These are phyloP conservation scores for Ctenochaetus hawaiiensis DNA, from an alignment of 2,797 vertebrate genomes.

Conservation along the genomic window DNA sequence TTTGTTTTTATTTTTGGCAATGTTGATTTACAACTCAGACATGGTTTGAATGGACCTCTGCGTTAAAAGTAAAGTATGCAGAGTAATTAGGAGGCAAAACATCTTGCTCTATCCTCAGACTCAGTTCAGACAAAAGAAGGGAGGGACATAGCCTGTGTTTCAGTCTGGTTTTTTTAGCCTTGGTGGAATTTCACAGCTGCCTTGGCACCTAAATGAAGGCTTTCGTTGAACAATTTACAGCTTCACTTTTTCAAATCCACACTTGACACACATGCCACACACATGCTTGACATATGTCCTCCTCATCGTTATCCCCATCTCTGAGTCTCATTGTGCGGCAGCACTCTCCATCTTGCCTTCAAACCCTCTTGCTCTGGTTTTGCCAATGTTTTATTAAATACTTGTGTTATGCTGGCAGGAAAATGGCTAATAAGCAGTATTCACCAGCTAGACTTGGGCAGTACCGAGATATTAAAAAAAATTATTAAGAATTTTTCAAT, in stretches of 20 bases:
- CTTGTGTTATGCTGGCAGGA: slow-evolving; percentile 31
- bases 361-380: slow-evolving; percentile 40
- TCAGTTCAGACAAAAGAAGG: background rate
- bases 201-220: slow-evolving; percentile 75
- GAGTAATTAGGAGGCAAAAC: slow-evolving; percentile 3
- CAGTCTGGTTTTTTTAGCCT: slow-evolving; percentile 24
- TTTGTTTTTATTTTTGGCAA: background rate
- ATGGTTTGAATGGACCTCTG: slow-evolving; percentile 9
- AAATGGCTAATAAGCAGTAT: slow-evolving; percentile 11
- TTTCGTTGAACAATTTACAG: slow-evolving; percentile 71
- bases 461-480: no score
- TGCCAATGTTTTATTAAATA: slow-evolving; percentile 50
- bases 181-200: slow-evolving; percentile 68
- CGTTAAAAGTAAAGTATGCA: background rate
- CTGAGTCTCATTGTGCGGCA: slow-evolving; percentile 49
- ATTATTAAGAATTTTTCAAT: no score
- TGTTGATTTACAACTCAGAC: background rate
- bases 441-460: background rate
- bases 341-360: slow-evolving; percentile 41
- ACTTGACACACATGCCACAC: slow-evolving; percentile 66
- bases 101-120: background rate
- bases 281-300: slow-evolving; percentile 86
- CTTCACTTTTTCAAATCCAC: slow-evolving; percentile 69
- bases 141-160: slow-evolving; percentile 10
- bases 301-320: slow-evolving; percentile 48